A percentile compares a stretch with the other conserved stretches of the same genome.
These are phyloP conservation scores for Drosophila ananassae DNA, from an alignment of 1,140 invertebrate genomes.

Conservation along the genomic window DNA sequence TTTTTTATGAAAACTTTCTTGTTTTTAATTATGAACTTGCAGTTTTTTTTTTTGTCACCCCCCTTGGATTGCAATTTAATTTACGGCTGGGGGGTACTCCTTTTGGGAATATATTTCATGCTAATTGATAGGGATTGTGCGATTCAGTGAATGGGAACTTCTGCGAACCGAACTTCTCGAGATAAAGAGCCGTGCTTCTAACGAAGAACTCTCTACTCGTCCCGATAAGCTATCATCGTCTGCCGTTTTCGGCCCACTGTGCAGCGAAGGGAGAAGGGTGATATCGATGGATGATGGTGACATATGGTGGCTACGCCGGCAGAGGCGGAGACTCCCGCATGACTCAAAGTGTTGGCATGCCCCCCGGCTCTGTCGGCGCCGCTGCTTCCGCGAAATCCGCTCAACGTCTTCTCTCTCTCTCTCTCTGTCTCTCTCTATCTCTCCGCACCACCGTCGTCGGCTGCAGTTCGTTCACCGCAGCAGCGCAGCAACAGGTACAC, in stretches of 20 bases:
- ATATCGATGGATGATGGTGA: slow-evolving; percentile 6
- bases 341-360: slow-evolving; percentile 54
- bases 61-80: slow-evolving; percentile 1
- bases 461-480: slow-evolving; percentile 68
- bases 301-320: slow-evolving; percentile 29
- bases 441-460: too few relatives aligned
- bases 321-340: slow-evolving; percentile 33
- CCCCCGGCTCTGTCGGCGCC: slow-evolving; percentile 12
- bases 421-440: too few relatives aligned
- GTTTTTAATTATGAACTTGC: slow-evolving; percentile 8
- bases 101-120: slow-evolving; percentile 10
- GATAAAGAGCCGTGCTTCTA: slow-evolving; percentile 26
- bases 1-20: background rate
- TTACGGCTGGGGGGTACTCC: background rate
- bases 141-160: slow-evolving; percentile 35
- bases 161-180: slow-evolving; percentile 21
- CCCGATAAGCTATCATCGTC: slow-evolving; percentile 20
- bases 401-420: slow-evolving; percentile 12
- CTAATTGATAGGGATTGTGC: slow-evolving; percentile 26
- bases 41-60: background rate
- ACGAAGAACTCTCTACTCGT: slow-evolving; percentile 11
- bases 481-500: slow-evolving; percentile 15
- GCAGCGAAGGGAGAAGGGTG: slow-evolving; percentile 18
- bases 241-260: slow-evolving; percentile 25
- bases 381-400: slow-evolving; percentile 26